A percentile compares a stretch with the other conserved stretches of the same genome.
Conservation (phyloP, 1,140 invertebrate genomes). For the Plectus sambesii region DNA sequence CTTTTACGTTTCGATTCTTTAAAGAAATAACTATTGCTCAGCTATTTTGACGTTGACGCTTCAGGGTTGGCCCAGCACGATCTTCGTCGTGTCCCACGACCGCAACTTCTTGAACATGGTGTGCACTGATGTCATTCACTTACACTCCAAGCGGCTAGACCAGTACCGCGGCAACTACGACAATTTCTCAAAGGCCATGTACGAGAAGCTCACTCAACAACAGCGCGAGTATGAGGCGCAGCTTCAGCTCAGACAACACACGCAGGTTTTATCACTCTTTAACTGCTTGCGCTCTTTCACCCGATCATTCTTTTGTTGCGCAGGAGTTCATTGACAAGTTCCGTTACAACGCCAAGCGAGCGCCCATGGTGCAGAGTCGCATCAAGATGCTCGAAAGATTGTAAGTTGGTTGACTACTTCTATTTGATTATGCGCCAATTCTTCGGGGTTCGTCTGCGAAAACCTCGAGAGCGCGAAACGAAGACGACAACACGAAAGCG, state of each 20-base stretch:
- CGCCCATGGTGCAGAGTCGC: slow-evolving; percentile 93
- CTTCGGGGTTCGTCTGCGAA: not conserved
- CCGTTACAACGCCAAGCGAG: slow-evolving; percentile 94
- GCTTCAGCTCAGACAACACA: slow-evolving; percentile 80
- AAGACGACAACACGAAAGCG: too few relatives aligned
- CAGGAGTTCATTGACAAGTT: slow-evolving; percentile 97
- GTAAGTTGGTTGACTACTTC: slow-evolving; percentile 56
- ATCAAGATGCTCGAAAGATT: slow-evolving; percentile 97
- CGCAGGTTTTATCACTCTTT: slow-evolving; percentile 66
- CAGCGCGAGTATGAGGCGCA: slow-evolving; percentile 94
- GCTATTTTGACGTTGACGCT: too few relatives aligned
- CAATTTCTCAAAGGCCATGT: slow-evolving; percentile 75
- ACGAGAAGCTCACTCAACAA: slow-evolving; percentile 86
- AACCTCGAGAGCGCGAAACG: not conserved
- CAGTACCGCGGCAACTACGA: slow-evolving; percentile 89
- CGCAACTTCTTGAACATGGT: slow-evolving; percentile 88
- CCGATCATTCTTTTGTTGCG: too few relatives aligned
- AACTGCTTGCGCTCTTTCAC: too few relatives aligned
- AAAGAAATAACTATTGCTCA: too few relatives aligned
- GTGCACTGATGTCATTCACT: slow-evolving; percentile 88
- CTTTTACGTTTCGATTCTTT: too few relatives aligned
- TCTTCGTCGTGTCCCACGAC: slow-evolving; percentile 96
- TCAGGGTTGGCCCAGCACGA: slow-evolving; percentile 86
- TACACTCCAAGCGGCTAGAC: slow-evolving; percentile 75
- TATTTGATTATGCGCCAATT: slow-evolving; percentile 12